phyloP scores from a whole-genome alignment of 2,888 invertebrate genomes.

The Machimus rusticus region DNA sequence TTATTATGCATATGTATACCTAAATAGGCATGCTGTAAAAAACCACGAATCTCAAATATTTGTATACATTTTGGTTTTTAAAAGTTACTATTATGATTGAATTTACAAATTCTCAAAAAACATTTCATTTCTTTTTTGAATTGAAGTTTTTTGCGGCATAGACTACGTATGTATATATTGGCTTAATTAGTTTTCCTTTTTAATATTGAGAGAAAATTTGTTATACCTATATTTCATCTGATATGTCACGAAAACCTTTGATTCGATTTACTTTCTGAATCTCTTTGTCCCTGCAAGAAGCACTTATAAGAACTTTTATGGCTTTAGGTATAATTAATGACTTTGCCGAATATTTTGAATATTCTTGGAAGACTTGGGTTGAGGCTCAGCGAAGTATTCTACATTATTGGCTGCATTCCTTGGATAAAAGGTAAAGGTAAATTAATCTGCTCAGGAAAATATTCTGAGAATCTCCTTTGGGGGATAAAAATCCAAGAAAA shows the following conservation, averaged over 20 bases:
- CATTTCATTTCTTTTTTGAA: too few relatives aligned
- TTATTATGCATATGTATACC: too few relatives aligned
- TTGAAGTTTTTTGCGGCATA: too few relatives aligned
- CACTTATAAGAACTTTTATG: not conserved
- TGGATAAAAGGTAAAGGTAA: not conserved
- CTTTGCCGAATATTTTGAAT: not conserved
- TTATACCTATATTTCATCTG: too few relatives aligned
- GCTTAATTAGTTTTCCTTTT: too few relatives aligned
- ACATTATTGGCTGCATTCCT: not conserved
- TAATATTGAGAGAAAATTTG: too few relatives aligned
- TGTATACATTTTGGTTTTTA: too few relatives aligned
- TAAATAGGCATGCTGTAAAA: too few relatives aligned
- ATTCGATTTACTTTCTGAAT: not conserved
- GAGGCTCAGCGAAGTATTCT: not conserved
- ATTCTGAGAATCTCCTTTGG: not conserved
- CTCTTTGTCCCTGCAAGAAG: not conserved
- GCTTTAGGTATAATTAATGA: not conserved
- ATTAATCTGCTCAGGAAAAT: not conserved
- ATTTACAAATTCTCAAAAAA: too few relatives aligned
- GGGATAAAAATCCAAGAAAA: not conserved
- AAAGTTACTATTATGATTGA: too few relatives aligned
- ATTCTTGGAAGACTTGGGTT: not conserved
- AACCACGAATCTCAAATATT: too few relatives aligned
- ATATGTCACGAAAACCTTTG: not conserved
- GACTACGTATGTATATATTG: too few relatives aligned